Evolutionary conservation across 1,140 invertebrate species (phyloP).

Genomic region (Ridgeia piscesae): DNA sequence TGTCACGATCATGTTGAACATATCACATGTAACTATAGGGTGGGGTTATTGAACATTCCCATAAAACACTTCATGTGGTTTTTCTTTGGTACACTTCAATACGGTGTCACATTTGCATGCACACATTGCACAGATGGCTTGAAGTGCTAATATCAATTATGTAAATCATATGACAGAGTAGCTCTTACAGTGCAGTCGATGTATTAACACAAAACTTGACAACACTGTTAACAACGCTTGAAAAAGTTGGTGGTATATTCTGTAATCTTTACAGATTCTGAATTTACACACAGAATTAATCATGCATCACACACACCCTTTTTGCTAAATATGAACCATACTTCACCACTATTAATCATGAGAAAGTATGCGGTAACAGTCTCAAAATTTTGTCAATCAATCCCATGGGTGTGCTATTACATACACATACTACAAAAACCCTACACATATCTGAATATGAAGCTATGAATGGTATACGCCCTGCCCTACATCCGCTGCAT

Average conservation of each 20-base stretch:
- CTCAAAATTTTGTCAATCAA: not conserved
- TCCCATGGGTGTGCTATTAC: not conserved
- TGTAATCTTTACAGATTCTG: no score
- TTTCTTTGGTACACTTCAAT: not conserved
- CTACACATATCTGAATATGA: not conserved
- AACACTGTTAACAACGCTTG: not conserved
- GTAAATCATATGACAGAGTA: not conserved
- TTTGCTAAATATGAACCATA: not conserved
- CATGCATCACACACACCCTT: not conserved
- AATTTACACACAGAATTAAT: not conserved
- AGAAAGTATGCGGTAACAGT: not conserved
- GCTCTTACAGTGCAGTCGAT: not conserved
- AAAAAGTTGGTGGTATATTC: not conserved
- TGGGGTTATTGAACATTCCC: not conserved
- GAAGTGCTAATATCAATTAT: not conserved
- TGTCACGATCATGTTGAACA: not conserved
- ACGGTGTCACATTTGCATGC: not conserved
- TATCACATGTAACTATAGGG: not conserved
- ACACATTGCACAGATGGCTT: not conserved
- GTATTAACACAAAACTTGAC: not conserved
- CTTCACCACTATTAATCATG: not conserved
- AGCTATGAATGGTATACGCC: not conserved
- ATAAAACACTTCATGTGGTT: not conserved
- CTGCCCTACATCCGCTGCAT: not conserved
- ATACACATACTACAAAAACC: not conserved